Conservation (phyloP, 2,113 vertebrate genomes). For the Myotis yumanensis region DNA sequence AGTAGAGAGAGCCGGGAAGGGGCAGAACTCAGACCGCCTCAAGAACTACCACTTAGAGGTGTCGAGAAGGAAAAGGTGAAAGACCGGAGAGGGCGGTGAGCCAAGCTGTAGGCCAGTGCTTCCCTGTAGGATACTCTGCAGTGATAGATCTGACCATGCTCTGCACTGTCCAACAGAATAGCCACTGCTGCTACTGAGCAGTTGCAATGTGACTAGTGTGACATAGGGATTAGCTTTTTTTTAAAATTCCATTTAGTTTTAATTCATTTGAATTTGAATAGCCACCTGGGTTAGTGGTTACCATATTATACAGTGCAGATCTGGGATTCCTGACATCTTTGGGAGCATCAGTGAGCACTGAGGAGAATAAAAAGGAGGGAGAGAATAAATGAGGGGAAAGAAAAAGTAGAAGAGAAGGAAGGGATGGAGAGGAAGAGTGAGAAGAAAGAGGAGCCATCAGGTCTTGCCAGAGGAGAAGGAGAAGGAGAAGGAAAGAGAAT, state of each 20-base stretch:
- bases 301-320: not conserved
- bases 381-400: too few relatives aligned
- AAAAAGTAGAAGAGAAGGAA: not conserved
- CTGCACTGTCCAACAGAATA: accelerated
- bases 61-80: not conserved
- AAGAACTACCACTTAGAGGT: not conserved
- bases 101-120: not conserved
- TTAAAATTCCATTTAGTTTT: not conserved
- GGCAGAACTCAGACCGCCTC: not conserved
- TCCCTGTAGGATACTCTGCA: not conserved
- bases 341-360: not conserved
- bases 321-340: not conserved
- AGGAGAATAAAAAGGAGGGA: too few relatives aligned
- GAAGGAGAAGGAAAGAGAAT: not conserved
- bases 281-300: not conserved
- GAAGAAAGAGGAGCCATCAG: not conserved
- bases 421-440: not conserved
- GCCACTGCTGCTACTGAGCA: accelerated
- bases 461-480: not conserved
- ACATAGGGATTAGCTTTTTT: not conserved
- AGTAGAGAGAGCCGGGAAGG: not conserved
- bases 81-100: not conserved
- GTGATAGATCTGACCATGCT: accelerated
- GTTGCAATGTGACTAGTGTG: not conserved
- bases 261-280: not conserved